These are phyloP conservation scores for Drosophila murphyi DNA, from an alignment of 1,140 invertebrate species.

Conservation along the genomic window DNA sequence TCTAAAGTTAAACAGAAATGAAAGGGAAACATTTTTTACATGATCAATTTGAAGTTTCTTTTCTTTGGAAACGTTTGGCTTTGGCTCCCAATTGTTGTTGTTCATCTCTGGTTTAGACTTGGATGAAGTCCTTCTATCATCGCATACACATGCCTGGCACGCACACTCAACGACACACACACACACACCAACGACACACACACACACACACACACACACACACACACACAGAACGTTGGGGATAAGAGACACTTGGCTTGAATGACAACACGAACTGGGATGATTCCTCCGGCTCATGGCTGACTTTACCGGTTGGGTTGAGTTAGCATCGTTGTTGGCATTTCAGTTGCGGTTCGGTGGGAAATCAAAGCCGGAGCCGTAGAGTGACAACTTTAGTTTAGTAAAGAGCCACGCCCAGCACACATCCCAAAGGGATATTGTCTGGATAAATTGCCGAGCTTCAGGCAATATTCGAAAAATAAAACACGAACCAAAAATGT, in stretches of 20 bases:
- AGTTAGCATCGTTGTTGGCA: slow-evolving; percentile 4
- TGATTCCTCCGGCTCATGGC: background rate
- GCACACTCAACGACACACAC: slow-evolving; percentile 37
- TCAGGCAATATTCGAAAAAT: background rate
- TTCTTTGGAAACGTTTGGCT: background rate
- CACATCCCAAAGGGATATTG: slow-evolving; percentile 6
- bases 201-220: slow-evolving; percentile 40
- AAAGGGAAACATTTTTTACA: too few relatives aligned
- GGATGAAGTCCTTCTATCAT: background rate
- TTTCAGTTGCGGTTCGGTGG: slow-evolving; percentile 18
- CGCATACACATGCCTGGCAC: slow-evolving; percentile 34
- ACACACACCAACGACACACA: slow-evolving; percentile 31
- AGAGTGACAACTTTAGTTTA: slow-evolving; percentile 25
- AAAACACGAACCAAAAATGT: background rate
- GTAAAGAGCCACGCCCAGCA: slow-evolving; percentile 25
- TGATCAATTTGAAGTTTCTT: too few relatives aligned
- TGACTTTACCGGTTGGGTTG: background rate
- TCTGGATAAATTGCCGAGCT: background rate
- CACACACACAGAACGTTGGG: slow-evolving; percentile 43
- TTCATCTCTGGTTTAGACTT: slow-evolving; percentile 1
- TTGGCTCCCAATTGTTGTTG: slow-evolving; percentile 15
- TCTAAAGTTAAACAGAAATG: too few relatives aligned
- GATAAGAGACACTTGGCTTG: slow-evolving; percentile 65
- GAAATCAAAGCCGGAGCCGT: slow-evolving; percentile 35
- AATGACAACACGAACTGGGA: slow-evolving; percentile 28